Conservation (phyloP, 2,113 vertebrate species). For the Burhinus bistriatus region DNA sequence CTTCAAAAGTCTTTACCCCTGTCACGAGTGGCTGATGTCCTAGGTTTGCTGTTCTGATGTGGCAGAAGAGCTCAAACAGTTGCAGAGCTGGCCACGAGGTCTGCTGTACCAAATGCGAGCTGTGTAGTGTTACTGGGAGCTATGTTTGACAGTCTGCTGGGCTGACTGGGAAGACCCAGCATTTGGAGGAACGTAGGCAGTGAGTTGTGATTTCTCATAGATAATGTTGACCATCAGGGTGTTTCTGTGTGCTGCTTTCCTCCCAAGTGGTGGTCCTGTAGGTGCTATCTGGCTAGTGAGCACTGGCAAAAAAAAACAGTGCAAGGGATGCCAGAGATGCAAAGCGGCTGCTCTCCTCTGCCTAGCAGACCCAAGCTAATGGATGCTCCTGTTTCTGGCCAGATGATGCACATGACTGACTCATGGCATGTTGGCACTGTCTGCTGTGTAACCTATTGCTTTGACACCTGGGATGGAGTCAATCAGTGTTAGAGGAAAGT, state of each 20-base stretch:
- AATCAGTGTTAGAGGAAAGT: not conserved
- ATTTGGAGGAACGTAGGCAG: not conserved
- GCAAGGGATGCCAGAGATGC: not conserved
- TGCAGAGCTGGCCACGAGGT: not conserved
- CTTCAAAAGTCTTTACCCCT: not conserved
- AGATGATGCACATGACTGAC: not conserved
- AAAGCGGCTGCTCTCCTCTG: not conserved
- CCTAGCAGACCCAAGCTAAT: not conserved
- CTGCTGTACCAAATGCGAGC: not conserved
- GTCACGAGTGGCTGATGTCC: not conserved
- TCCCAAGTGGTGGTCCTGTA: not conserved
- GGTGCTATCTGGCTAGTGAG: not conserved
- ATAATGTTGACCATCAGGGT: not conserved
- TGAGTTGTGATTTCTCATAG: not conserved
- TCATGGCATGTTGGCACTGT: not conserved
- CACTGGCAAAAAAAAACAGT: not conserved
- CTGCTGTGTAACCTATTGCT: not conserved
- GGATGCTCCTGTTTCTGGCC: not conserved
- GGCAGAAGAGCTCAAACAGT: not conserved
- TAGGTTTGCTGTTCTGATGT: not conserved
- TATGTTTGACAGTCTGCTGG: not conserved
- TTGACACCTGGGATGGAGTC: not conserved
- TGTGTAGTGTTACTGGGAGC: not conserved
- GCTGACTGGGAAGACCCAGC: not conserved
- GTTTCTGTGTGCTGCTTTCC: not conserved